phyloP scores from a whole-genome alignment of 2,797 vertebrate species.

The Scolopax bukidnonensis region DNA sequence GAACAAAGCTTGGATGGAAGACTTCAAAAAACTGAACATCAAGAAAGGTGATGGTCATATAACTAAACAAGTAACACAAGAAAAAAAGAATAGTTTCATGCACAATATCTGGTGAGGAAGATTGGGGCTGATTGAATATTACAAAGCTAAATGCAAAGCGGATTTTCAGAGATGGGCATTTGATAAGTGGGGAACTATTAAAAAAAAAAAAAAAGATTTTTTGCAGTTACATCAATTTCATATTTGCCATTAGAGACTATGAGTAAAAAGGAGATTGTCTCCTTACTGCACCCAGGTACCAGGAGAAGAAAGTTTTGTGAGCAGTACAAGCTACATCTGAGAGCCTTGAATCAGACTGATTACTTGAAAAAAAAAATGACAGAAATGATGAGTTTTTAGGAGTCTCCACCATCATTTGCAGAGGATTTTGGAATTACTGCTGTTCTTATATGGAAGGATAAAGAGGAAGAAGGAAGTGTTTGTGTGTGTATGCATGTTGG shows the following conservation, averaged over 20 bases:
- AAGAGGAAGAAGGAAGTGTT: not conserved
- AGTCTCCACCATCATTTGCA: not conserved
- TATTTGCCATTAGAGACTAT: not conserved
- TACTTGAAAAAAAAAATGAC: not conserved
- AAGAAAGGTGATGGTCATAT: not conserved
- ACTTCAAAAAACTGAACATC: not conserved
- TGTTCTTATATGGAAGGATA: not conserved
- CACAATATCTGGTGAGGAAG: not conserved
- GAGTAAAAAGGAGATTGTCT: not conserved
- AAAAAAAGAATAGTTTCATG: not conserved
- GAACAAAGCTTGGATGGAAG: not conserved
- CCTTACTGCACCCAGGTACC: not conserved
- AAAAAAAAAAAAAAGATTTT: not conserved
- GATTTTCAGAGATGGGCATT: not conserved
- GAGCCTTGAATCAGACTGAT: not conserved
- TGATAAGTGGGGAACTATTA: not conserved
- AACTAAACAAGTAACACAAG: not conserved
- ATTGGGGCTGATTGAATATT: not conserved
- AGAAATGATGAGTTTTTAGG: not conserved
- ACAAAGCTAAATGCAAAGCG: not conserved
- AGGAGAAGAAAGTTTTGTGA: not conserved
- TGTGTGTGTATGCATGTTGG: not conserved
- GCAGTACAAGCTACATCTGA: not conserved
- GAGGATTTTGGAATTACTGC: not conserved
- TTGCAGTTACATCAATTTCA: not conserved